phyloP scores from a whole-genome alignment of 2,797 vertebrate genomes.

The Masticophis lateralis region DNA sequence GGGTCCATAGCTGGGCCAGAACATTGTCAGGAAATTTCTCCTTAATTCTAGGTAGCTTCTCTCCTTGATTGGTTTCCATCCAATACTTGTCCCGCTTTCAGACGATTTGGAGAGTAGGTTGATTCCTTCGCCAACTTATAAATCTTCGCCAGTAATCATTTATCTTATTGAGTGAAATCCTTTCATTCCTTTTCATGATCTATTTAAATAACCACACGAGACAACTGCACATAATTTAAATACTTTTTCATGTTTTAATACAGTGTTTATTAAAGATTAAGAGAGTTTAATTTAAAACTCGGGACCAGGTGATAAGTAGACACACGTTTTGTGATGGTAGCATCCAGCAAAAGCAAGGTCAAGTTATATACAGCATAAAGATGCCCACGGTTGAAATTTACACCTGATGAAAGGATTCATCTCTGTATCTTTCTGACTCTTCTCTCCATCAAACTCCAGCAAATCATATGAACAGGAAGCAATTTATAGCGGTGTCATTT shows the following conservation, averaged over 20 bases:
- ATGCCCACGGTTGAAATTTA: not conserved
- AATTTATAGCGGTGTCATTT: not conserved
- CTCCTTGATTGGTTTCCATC: not conserved
- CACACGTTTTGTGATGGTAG: slow-evolving; percentile 15
- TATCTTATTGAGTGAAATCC: slow-evolving; percentile 3
- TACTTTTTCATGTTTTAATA: slow-evolving; percentile 11
- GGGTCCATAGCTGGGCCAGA: too few relatives aligned
- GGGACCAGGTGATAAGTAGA: slow-evolving; percentile 13
- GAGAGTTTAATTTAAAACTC: slow-evolving; percentile 4
- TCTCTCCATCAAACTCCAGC: slow-evolving; percentile 1
- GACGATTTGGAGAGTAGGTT: not conserved
- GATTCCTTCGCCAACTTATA: not conserved
- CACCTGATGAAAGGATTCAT: not conserved
- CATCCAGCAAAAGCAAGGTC: not conserved
- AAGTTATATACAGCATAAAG: not conserved
- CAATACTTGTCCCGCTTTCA: not conserved
- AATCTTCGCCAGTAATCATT: not conserved
- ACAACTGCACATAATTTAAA: slow-evolving; percentile 12
- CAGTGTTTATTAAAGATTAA: slow-evolving; percentile 17
- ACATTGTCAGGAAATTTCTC: not conserved
- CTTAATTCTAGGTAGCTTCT: not conserved
- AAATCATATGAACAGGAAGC: not conserved
- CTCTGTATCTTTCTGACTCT: not conserved
- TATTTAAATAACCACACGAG: not conserved
- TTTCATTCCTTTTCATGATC: not conserved